A percentile compares a stretch with the other conserved stretches of the same genome.
phyloP scores from a whole-genome alignment of 2,888 invertebrate species.

The Cyclophora punctaria region DNA sequence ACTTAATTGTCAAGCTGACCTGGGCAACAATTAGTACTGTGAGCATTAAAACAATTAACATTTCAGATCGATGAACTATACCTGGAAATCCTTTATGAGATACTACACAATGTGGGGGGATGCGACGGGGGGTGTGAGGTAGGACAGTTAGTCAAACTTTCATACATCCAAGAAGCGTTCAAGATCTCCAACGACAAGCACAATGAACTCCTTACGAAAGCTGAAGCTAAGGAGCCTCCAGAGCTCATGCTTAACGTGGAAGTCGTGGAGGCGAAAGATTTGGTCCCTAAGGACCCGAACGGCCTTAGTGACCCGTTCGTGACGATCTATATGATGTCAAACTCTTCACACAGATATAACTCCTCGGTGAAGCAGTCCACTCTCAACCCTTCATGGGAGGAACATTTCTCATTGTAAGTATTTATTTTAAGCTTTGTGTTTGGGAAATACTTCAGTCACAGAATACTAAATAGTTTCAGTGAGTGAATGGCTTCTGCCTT shows the following conservation, averaged over 20 bases:
- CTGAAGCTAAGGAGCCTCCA: conserved; percentile 87
- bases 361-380: conserved; percentile 94
- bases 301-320: conserved; percentile 99
- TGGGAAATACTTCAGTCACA: no score
- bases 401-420: conserved; percentile 95
- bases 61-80: conserved; percentile 89
- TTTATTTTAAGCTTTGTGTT: no score
- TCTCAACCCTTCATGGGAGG: conserved; percentile 95
- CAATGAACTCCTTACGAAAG: conserved; percentile 79
- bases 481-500: no score
- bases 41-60: neutral
- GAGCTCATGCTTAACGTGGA: conserved; percentile 89
- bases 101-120: conserved; percentile 89
- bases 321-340: conserved; percentile 88
- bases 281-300: conserved; percentile 89
- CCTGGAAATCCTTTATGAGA: conserved; percentile 87
- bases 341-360: conserved; percentile 85
- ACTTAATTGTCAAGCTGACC: no score
- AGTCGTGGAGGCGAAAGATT: conserved; percentile 89
- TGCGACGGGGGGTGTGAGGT: conserved; percentile 83
- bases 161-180: conserved; percentile 85
- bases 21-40: no score
- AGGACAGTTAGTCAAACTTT: conserved; percentile 79
- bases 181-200: conserved; percentile 86
- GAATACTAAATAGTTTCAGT: no score